A percentile compares a stretch with the other conserved stretches of the same genome.
Conservation (phyloP, 1,140 invertebrate species). For the Drosophila pseudoananassae region DNA sequence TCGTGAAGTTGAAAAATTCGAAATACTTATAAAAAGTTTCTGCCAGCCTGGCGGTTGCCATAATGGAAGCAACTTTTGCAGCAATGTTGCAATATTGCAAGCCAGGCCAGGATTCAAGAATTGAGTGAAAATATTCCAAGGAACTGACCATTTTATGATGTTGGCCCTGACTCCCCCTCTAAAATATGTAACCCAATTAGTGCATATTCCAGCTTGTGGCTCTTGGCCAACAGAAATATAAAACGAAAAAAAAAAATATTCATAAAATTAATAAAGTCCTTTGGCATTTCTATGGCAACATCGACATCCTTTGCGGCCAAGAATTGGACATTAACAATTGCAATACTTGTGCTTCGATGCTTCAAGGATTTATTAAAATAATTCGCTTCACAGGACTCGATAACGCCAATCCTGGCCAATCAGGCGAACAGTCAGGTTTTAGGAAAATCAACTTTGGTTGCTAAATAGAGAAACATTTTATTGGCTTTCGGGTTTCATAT, state of each 20-base stretch:
- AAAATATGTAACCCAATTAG: conserved; percentile 58
- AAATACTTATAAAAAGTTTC: conserved; percentile 68
- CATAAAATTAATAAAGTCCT: conserved; percentile 59
- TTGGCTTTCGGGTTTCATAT: not conserved
- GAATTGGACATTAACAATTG: conserved; percentile 56
- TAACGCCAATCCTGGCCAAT: conserved; percentile 7
- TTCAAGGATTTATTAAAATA: conserved; percentile 56
- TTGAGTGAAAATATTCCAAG: conserved; percentile 39
- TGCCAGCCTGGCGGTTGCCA: conserved; percentile 38
- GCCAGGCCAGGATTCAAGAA: conserved; percentile 2
- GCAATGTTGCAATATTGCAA: conserved; percentile 34
- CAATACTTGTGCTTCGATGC: conserved; percentile 31
- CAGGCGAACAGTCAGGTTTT: conserved; percentile 27
- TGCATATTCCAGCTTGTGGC: conserved; percentile 57
- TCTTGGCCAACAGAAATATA: conserved; percentile 19
- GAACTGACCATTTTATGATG: conserved; percentile 7
- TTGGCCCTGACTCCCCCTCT: not conserved
- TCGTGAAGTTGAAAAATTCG: not conserved
- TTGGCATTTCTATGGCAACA: conserved; percentile 38
- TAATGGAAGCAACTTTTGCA: conserved; percentile 55
- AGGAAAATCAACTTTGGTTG: conserved; percentile 11
- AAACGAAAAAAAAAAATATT: conserved; percentile 2
- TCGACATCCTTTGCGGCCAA: conserved; percentile 23
- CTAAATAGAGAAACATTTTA: not conserved
- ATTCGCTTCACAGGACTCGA: conserved; percentile 48